Conservation (phyloP, 1,140 invertebrate genomes). For the Hirudo medicinalis region DNA sequence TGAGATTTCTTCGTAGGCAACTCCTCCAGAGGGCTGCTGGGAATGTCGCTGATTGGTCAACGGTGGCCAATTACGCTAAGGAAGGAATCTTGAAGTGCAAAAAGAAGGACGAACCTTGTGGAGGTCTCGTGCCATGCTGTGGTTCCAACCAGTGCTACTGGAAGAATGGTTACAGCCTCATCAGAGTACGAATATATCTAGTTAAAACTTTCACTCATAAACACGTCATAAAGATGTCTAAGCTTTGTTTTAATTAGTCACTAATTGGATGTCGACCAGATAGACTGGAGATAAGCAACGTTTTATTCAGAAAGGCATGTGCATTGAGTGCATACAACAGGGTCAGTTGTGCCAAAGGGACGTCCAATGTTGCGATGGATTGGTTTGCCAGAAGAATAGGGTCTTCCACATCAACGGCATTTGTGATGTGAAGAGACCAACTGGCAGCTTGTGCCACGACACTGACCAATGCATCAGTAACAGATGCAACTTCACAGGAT, state of each 20-base stretch:
- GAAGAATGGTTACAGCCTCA: constrained; percentile 9
- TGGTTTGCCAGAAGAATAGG: constrained; percentile 7
- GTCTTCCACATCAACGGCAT: neutral
- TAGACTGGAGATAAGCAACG: too few species aligned
- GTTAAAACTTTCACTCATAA: too few species aligned
- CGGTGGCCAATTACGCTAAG: too few species aligned
- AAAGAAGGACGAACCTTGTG: neutral
- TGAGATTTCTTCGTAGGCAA: too few species aligned
- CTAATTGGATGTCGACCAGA: too few species aligned
- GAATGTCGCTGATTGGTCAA: too few species aligned
- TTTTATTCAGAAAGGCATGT: neutral
- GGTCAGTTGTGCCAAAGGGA: constrained; percentile 7
- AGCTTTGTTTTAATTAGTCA: too few species aligned
- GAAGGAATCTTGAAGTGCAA: constrained; percentile 6
- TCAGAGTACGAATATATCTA: neutral
- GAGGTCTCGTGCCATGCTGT: constrained; percentile 8
- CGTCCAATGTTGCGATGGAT: constrained; percentile 4
- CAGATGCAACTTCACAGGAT: constrained; percentile 3
- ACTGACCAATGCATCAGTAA: neutral
- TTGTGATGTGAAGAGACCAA: neutral
- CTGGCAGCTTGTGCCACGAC: neutral
- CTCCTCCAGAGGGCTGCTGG: too few species aligned
- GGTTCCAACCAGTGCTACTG: constrained; percentile 12
- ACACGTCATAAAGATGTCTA: too few species aligned
- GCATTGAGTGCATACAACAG: neutral